phyloP scores from a whole-genome alignment of 2,113 vertebrate species.

The Syngnathus floridae region DNA sequence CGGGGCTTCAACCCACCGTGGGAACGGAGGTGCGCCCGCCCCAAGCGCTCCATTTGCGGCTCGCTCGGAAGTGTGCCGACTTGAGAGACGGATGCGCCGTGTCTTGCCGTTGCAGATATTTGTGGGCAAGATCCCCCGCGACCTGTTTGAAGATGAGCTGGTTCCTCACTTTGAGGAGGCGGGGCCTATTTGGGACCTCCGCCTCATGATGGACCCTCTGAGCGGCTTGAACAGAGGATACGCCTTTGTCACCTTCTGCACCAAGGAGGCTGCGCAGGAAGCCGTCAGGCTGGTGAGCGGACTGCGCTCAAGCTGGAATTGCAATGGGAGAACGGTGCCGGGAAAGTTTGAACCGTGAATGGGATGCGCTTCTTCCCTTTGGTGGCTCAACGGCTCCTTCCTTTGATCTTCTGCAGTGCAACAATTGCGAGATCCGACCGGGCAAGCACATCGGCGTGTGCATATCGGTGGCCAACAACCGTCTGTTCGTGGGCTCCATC shows the following conservation, averaged over 20 bases:
- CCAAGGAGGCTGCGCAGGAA: slow-evolving; percentile 94
- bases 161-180: slow-evolving; percentile 97
- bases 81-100: neutral
- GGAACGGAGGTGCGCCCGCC: slow-evolving; percentile 85
- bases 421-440: slow-evolving; percentile 96
- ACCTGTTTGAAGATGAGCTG: slow-evolving; percentile 95
- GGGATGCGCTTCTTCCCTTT: too few relatives aligned
- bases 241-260: slow-evolving; percentile 98
- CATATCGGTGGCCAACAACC: slow-evolving; percentile 98
- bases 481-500: slow-evolving; percentile 97
- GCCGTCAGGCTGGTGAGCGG: slow-evolving; percentile 91
- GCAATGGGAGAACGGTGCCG: too few relatives aligned
- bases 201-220: slow-evolving; percentile 98
- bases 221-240: slow-evolving; percentile 96
- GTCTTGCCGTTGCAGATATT: slow-evolving; percentile 77
- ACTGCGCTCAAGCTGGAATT: neutral
- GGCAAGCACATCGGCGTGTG: slow-evolving; percentile 98
- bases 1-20: slow-evolving; percentile 84
- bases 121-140: slow-evolving; percentile 95
- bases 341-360: too few relatives aligned
- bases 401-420: slow-evolving; percentile 73
- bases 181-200: slow-evolving; percentile 94
- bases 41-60: too few relatives aligned
- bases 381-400: neutral
- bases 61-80: neutral